A percentile compares a stretch with the other conserved stretches of the same genome.
Conservation (phyloP, 2,888 invertebrate genomes). For the Sepioteuthis lessoniana region DNA sequence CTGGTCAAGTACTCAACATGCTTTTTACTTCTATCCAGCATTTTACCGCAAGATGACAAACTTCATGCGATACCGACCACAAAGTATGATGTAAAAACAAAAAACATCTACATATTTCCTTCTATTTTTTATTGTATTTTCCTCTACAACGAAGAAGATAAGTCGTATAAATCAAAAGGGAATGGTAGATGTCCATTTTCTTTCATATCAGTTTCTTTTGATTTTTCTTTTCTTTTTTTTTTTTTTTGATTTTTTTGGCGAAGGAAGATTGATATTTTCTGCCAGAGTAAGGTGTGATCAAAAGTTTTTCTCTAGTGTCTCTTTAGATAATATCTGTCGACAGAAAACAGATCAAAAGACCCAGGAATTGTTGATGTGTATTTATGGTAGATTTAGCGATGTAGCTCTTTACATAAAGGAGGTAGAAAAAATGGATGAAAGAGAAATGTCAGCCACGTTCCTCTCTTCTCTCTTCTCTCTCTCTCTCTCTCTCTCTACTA, state of each 20-base stretch:
- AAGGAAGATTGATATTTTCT: not conserved
- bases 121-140: not conserved
- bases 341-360: not conserved
- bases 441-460: not conserved
- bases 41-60: not conserved
- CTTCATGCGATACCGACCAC: not conserved
- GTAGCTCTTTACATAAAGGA: conserved; percentile 10
- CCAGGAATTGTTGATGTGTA: not conserved
- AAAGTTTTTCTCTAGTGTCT: not conserved
- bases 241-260: not conserved
- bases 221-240: not conserved
- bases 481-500: no score
- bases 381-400: conserved; percentile 11
- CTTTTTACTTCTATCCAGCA: not conserved
- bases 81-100: not conserved
- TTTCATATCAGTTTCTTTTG: no score
- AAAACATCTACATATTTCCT: no score
- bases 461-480: not conserved
- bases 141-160: not conserved
- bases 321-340: conserved; percentile 10
- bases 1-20: not conserved
- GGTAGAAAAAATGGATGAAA: not conserved
- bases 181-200: not conserved
- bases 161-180: not conserved
- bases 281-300: not conserved